phyloP scores from a whole-genome alignment of 92 coral and sea anemone species.

The Epizoanthus illoricatus region DNA sequence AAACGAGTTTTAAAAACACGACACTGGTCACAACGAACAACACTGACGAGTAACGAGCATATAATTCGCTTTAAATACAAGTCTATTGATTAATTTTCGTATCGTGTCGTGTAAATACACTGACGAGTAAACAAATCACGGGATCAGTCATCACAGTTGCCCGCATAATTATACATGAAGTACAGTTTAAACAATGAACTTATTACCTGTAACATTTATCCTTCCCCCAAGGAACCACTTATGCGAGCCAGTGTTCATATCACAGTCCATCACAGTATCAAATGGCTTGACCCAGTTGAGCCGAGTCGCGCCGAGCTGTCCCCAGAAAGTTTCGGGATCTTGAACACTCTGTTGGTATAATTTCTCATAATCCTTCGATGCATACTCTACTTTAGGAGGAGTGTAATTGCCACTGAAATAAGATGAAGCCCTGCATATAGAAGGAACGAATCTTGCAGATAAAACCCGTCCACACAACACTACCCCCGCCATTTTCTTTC shows the following conservation, averaged over 20 bases:
- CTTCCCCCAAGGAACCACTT: constrained; percentile 93
- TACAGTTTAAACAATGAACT: neutral
- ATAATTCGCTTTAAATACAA: too few relatives aligned
- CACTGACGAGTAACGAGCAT: too few relatives aligned
- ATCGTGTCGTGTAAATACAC: too few relatives aligned
- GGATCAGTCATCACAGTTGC: neutral
- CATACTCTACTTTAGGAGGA: constrained; percentile 86
- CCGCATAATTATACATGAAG: neutral
- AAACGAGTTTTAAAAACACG: too few relatives aligned
- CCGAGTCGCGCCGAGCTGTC: constrained; percentile 81
- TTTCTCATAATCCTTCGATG: constrained; percentile 77
- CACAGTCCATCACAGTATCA: constrained; percentile 85
- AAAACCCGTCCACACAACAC: constrained; percentile 34
- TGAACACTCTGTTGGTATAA: constrained; percentile 71
- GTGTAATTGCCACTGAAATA: constrained; percentile 68
- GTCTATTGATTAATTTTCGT: too few relatives aligned
- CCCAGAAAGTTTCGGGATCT: constrained; percentile 93
- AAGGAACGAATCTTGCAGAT: constrained; percentile 35
- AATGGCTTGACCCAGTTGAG: constrained; percentile 91
- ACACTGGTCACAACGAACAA: too few relatives aligned
- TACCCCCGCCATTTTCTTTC: constrained; percentile 67
- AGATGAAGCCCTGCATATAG: constrained; percentile 62
- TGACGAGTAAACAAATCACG: neutral
- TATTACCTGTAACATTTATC: constrained; percentile 86
- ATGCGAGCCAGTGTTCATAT: constrained; percentile 83